Base-by-base conservation (phyloP, 1,140 invertebrate species). In the Drosophila pseudoananassae region DNA sequence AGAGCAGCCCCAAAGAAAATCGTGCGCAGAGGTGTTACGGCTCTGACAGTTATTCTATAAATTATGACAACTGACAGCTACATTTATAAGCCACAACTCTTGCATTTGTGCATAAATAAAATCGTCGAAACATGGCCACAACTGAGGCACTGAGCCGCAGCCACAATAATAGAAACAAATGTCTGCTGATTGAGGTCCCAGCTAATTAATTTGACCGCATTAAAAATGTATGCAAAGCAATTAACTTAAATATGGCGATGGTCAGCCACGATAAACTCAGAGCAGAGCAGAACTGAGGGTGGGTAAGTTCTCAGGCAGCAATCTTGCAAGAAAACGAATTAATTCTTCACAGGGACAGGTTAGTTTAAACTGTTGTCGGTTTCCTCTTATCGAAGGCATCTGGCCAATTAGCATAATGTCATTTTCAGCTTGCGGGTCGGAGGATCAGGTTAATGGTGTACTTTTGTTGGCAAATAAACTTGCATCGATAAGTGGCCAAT, bases 21-120 rank as follows among this genome's bases (percentile, higher is more conserved):
- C 83, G 78, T 88, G 83, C 78, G 69, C 60, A 56, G 59, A 87
- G 83, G 83, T 88, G 83, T 87, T 88, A 72, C 83, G 52, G 71
- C 84, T 69, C 65, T 87, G 83, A 87, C 83, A 87, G 75, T 78
- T 85, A 88, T 87, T 87, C 83, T 87, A 88, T 87, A 87, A 88
- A 87, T 88, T 88, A 87, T 88, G 84, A 88, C 83, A 87, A 88
- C 83, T 79, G 83, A 87, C 83, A 87, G 83, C 83, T 88, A 88
- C 83, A 87, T 87, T 87, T 88, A 87, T 87, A 82, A 88, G 83
- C 78, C 83, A 73, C 83, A 85, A 82, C 78, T 87, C 73, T 85
- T 85, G 81, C 66, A 80, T 80, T 81, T 50, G 68, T 53, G 66
- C 81, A 87, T 76, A 85, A 88, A 87, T 78, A 83, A 75, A 59